Evolutionary conservation across 1,140 invertebrate species (phyloP).

Genomic region (Ptiloglossa arizonensis): DNA sequence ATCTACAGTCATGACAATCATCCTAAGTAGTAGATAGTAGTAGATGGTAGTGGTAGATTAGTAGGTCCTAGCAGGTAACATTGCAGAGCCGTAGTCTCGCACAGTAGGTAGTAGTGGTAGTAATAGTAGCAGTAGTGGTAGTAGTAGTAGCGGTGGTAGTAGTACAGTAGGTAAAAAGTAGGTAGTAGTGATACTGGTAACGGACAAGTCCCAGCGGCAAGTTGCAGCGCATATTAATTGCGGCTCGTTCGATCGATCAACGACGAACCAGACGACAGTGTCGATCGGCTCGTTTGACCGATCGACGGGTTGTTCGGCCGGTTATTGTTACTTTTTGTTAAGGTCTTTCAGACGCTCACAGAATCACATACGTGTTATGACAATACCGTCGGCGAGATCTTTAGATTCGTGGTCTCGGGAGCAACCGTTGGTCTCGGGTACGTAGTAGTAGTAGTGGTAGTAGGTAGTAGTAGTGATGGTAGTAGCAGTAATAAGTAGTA

Average conservation of each 20-base stretch:
- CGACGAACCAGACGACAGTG: conserved; percentile 39
- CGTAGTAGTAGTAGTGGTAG: conserved; percentile 60
- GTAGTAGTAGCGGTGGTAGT: conserved; percentile 46
- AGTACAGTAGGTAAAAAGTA: conserved; percentile 49
- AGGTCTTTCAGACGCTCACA: conserved; percentile 46
- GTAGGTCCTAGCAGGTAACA: conserved; percentile 78
- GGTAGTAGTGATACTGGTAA: conserved; percentile 48
- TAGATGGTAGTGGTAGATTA: conserved; percentile 74
- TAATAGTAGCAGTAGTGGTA: conserved; percentile 60
- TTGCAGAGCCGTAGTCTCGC: conserved; percentile 74
- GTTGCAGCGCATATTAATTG: conserved; percentile 44
- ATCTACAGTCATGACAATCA: conserved; percentile 82
- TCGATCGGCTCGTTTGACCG: conserved; percentile 60
- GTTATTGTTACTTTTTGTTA: conserved; percentile 11
- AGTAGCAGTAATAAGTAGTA: conserved; percentile 55
- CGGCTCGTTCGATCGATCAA: conserved; percentile 63
- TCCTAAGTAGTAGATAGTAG: conserved; percentile 80
- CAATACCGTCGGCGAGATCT: conserved; percentile 59
- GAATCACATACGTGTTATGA: conserved; percentile 59
- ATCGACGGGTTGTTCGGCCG: conserved; percentile 52
- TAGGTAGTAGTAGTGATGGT: conserved; percentile 58
- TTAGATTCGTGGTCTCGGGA: conserved; percentile 57
- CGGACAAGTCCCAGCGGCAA: conserved; percentile 59
- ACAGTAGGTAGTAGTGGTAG: conserved; percentile 63
- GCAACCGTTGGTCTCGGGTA: conserved; percentile 63